A percentile compares a stretch with the other conserved stretches of the same genome.
Evolutionary conservation across 2,113 vertebrate genomes (phyloP).

Genomic region (Gulo gulo): DNA sequence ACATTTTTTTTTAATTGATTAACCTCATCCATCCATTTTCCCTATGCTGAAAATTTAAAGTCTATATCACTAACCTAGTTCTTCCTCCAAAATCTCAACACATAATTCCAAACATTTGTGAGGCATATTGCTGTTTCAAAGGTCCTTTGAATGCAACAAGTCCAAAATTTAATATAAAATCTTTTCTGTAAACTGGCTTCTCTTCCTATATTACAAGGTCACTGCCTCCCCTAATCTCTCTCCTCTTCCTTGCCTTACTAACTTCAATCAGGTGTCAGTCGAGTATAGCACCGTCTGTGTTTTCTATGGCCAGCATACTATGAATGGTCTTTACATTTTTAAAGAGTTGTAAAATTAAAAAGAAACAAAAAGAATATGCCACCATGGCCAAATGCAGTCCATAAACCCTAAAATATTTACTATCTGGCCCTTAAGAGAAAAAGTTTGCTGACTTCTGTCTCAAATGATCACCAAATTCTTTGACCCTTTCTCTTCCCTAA

Average conservation of each 20-base stretch:
- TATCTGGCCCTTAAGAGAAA: neutral
- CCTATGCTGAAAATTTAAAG: neutral
- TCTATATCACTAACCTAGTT: neutral
- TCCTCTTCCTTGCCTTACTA: neutral
- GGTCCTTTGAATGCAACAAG: neutral
- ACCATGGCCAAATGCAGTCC: neutral
- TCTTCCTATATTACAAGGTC: neutral
- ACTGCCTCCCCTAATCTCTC: neutral
- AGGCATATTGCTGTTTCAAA: neutral
- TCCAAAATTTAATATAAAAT: conserved; percentile 23
- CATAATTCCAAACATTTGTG: neutral
- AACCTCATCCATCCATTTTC: neutral
- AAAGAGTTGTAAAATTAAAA: neutral
- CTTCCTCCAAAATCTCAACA: neutral
- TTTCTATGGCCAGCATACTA: neutral
- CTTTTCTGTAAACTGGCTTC: neutral
- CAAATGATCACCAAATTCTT: neutral
- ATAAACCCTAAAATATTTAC: conserved; percentile 23
- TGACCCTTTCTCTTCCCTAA: neutral
- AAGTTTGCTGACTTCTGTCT: neutral
- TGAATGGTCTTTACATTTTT: neutral
- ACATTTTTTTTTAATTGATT: neutral
- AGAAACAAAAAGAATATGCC: neutral
- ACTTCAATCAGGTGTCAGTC: neutral
- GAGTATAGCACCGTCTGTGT: neutral